These are phyloP conservation scores for Coptodon rendalli DNA, from an alignment of 2,113 vertebrate species.

Conservation along the genomic window DNA sequence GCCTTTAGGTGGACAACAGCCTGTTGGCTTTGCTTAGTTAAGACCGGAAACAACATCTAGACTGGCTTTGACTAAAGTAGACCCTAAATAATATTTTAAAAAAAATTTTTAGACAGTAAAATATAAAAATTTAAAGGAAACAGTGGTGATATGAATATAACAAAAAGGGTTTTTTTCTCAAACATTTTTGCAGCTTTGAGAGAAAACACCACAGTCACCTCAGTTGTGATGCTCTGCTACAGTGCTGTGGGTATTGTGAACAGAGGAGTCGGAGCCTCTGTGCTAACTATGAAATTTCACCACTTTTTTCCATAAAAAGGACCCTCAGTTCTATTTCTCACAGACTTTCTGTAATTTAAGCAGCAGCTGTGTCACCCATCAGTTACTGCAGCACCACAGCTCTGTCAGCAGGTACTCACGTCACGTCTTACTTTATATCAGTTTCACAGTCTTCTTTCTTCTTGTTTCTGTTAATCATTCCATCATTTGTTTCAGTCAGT, in stretches of 20 bases:
- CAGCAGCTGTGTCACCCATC: background rate
- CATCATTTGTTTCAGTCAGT: background rate
- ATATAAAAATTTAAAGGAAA: background rate
- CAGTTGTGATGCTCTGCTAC: background rate
- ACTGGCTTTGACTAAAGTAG: accelerated
- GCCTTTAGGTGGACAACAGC: background rate
- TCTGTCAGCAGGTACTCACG: background rate
- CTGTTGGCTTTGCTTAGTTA: background rate
- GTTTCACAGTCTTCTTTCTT: background rate
- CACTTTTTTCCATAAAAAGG: background rate
- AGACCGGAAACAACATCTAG: background rate
- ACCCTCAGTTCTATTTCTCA: background rate
- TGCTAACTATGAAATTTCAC: background rate
- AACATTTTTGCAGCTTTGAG: background rate
- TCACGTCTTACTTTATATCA: background rate
- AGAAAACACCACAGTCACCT: background rate
- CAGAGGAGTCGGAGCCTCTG: background rate
- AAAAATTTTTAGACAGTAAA: background rate
- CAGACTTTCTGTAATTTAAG: background rate
- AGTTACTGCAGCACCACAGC: background rate
- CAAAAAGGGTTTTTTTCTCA: background rate
- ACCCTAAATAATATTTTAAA: background rate
- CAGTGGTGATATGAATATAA: accelerated
- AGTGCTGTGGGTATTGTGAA: background rate
- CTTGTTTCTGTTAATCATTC: background rate